These are phyloP conservation scores for Cyphomyrus plagiostoma DNA, from an alignment of 2,113 vertebrate genomes.

Conservation along the genomic window DNA sequence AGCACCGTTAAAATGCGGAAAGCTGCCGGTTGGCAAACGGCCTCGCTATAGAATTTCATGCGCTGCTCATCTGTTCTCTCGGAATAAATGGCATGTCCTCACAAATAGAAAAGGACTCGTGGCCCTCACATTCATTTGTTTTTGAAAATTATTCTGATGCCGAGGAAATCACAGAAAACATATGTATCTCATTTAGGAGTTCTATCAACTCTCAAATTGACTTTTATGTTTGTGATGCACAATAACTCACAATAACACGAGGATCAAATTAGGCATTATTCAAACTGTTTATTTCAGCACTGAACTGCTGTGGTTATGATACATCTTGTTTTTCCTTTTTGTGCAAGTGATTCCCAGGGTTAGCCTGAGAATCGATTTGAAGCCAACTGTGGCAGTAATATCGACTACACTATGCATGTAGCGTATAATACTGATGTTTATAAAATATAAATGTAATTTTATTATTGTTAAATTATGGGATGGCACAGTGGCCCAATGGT, in stretches of 20 bases:
- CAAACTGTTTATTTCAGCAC: conserved; percentile 1
- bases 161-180: not conserved
- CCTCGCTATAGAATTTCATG: not conserved
- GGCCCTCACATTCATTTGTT: not conserved
- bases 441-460: not conserved
- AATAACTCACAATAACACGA: conserved; percentile 4
- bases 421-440: not conserved
- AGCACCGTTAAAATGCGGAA: not conserved
- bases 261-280: conserved; percentile 6
- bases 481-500: not conserved
- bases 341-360: not conserved
- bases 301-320: not conserved
- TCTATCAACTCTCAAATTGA: not conserved
- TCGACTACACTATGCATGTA: not conserved
- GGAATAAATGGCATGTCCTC: not conserved
- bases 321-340: not conserved
- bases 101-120: not conserved
- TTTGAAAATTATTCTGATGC: not conserved
- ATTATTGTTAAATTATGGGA: not conserved
- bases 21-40: not conserved
- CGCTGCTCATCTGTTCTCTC: not conserved
- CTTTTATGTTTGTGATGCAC: not conserved
- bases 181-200: not conserved
- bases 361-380: not conserved
- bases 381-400: not conserved